Evolutionary conservation across 2,113 vertebrate genomes (phyloP).

Genomic region (Mustela nigripes): DNA sequence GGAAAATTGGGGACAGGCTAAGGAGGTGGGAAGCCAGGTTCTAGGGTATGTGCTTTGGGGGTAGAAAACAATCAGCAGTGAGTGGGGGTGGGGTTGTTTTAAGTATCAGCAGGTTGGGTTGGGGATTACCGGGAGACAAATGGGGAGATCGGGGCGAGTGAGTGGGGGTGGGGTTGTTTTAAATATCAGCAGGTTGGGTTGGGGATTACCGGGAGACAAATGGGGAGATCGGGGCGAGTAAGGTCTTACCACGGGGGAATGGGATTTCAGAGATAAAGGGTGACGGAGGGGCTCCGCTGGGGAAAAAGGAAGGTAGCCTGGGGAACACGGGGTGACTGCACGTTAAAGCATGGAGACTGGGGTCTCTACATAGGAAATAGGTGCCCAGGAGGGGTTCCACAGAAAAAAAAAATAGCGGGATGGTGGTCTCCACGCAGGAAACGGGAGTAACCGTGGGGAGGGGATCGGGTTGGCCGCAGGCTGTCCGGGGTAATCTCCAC

Average conservation of each 20-base stretch:
- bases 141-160: background rate
- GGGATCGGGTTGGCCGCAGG: background rate
- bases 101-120: background rate
- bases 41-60: background rate
- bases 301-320: background rate
- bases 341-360: background rate
- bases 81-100: background rate
- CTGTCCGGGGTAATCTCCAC: background rate
- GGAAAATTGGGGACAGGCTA: background rate
- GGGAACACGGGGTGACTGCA: background rate
- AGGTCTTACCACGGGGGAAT: background rate
- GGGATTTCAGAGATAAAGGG: background rate
- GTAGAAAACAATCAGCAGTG: background rate
- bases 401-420: background rate
- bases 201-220: background rate
- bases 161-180: background rate
- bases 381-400: background rate
- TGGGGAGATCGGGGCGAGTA: background rate
- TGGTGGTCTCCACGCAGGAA: background rate
- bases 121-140: background rate
- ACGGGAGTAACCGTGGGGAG: accelerated
- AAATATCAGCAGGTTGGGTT: background rate
- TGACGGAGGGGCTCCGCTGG: too few relatives aligned
- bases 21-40: background rate
- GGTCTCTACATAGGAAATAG: background rate